phyloP scores from a whole-genome alignment of 2,888 invertebrate species.

The Chrysolina haemoptera region DNA sequence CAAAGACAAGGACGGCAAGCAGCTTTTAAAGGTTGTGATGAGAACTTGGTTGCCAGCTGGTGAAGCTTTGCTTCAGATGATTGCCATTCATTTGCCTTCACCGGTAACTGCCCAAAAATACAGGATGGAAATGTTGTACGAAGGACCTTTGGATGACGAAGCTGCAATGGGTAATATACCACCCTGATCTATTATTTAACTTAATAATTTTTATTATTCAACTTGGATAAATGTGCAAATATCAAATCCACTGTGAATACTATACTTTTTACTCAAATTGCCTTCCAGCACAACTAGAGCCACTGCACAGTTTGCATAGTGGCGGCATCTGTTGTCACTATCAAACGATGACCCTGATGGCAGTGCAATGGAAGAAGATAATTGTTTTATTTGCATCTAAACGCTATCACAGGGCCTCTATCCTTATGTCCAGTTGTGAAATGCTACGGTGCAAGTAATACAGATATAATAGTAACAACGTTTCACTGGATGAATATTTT shows the following conservation, averaged over 20 bases:
- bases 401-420: conserved; percentile 86
- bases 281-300: conserved; percentile 62
- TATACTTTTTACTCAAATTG: neutral
- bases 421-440: conserved; percentile 82
- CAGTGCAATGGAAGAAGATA: conserved; percentile 80
- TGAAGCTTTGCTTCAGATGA: conserved; percentile 99
- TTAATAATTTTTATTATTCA: too few species aligned
- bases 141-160: conserved; percentile 97
- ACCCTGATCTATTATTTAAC: neutral
- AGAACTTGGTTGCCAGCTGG: conserved; percentile 99
- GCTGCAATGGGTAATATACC: conserved; percentile 70
- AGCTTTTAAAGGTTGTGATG: conserved; percentile 97
- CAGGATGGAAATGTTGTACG: conserved; percentile 99
- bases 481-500: too few species aligned
- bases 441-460: conserved; percentile 75
- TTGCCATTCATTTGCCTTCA: conserved; percentile 99
- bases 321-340: conserved; percentile 46
- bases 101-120: conserved; percentile 99
- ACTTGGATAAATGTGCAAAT: too few species aligned
- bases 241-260: too few species aligned
- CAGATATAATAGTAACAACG: conserved; percentile 61
- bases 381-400: conserved; percentile 71
- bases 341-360: conserved; percentile 72
- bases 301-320: conserved; percentile 57
- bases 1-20: conserved; percentile 96